Evolutionary conservation across 2,113 vertebrate species (phyloP).

Genomic region (Lucifuga dentata): DNA sequence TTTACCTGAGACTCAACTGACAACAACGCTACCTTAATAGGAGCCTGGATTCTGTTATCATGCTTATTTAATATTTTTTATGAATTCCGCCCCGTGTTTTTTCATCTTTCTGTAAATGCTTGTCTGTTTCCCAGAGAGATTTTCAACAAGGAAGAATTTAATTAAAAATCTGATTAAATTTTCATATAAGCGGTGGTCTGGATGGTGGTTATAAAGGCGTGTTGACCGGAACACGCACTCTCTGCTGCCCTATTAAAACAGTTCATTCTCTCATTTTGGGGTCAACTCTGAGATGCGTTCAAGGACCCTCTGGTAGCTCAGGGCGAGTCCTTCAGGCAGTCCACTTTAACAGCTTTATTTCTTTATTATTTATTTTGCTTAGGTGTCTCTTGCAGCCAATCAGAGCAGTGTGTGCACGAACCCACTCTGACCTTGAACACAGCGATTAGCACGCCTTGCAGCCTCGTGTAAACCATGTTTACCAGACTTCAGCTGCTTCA

Average conservation of each 20-base stretch:
- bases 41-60: no score
- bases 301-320: slow-evolving; percentile 26
- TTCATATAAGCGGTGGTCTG: slow-evolving; percentile 17
- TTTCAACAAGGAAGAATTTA: slow-evolving; percentile 52
- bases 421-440: slow-evolving; percentile 56
- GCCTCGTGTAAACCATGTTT: slow-evolving; percentile 52
- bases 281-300: slow-evolving; percentile 7
- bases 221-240: slow-evolving; percentile 25
- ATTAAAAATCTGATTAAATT: slow-evolving; percentile 64
- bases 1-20: no score
- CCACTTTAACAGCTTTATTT: slow-evolving; percentile 32
- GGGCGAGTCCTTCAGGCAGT: slow-evolving; percentile 40
- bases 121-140: slow-evolving; percentile 32
- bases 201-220: slow-evolving; percentile 43
- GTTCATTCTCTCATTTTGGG: slow-evolving; percentile 23
- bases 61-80: no score
- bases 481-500: slow-evolving; percentile 49
- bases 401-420: slow-evolving; percentile 22
- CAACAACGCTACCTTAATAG: no score
- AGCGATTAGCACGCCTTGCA: slow-evolving; percentile 35
- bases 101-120: slow-evolving; percentile 29
- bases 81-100: no score
- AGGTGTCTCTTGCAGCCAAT: no score
- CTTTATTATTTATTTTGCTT: slow-evolving; percentile 8
- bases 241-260: slow-evolving; percentile 34